Evolutionary conservation across 2,888 invertebrate genomes (phyloP), one percentile per base, ranked within the genome.

Genomic region (Crossocerus cetratus): DNA sequence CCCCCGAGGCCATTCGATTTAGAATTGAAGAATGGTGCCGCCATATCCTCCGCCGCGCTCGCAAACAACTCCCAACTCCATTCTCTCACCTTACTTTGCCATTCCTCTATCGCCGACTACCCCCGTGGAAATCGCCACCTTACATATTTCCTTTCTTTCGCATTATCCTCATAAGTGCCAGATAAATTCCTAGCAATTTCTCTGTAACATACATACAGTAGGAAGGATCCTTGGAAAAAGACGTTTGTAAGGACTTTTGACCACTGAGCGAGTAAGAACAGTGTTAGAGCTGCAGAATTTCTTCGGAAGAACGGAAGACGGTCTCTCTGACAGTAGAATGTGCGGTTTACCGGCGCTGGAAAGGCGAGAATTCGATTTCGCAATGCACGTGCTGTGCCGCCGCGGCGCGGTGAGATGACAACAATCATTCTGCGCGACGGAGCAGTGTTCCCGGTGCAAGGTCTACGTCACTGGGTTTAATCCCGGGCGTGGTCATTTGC

Each of bases 1-100:
- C 80, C 80, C 81, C 80, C 85, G 86, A 86, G 86, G 88, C 87
- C 86, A 84, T 87, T 88, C 84, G 87, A 87, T 88, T 88, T 85
- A 83, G 86, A 86, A 86, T 87, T 82, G 84, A 86, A 86, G 83
- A 89, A 89, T 88, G 86, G 86, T 85, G 86, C 78, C 86, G 82
- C 76, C 74, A 75, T 71, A 78, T 83, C 82, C 78, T 82, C 83
- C 74, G 56, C 65, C 57, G 63, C 56, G 71, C 49, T 43, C 70
- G 82, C 74, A 73, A 78, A 82, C 72, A 32, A 4, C 32, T 82
- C 73, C 82, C 81, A 78, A 81, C 75, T 77, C 75, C 75, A 72
- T 76, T 78, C 73, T 75, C 32, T 32, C 32, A 32, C 78, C 72
- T 72, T 78, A 70, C 68, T 73, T 79, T 66, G 67, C 66, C 74